Evolutionary conservation across 2,113 vertebrate species (phyloP).

Genomic region (Pelecanus crispus): DNA sequence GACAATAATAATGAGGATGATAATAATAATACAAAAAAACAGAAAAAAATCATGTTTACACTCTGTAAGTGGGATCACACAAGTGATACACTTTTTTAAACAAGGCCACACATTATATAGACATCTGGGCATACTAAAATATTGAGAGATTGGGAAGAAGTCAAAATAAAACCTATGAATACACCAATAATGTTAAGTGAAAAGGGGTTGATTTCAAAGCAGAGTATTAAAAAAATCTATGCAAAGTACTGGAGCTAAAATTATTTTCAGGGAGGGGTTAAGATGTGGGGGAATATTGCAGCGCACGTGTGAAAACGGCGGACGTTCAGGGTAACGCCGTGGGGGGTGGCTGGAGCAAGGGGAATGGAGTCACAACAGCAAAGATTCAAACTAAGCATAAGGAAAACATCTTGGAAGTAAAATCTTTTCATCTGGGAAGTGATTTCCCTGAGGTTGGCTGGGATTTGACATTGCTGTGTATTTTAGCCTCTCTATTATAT

Average conservation of each 20-base stretch:
- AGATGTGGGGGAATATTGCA: background rate
- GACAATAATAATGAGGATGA: no score
- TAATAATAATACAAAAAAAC: background rate
- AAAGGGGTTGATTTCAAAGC: background rate
- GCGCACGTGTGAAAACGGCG: accelerated
- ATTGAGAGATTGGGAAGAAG: background rate
- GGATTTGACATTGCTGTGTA: background rate
- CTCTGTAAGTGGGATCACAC: background rate
- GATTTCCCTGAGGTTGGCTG: background rate
- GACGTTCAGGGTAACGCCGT: background rate
- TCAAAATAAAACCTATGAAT: background rate
- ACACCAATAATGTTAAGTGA: background rate
- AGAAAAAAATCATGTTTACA: background rate
- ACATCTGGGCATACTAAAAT: background rate
- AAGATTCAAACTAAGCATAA: background rate
- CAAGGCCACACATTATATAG: background rate
- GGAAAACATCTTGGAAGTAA: background rate
- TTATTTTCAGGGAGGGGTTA: background rate
- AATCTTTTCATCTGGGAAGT: background rate
- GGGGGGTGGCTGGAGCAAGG: background rate
- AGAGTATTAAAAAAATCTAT: background rate
- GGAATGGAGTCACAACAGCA: background rate
- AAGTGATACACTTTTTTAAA: background rate
- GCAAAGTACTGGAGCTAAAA: background rate
- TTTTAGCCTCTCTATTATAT: background rate